These are phyloP conservation scores for Strigops habroptila DNA, from an alignment of 2,113 vertebrate genomes.

Conservation along the genomic window DNA sequence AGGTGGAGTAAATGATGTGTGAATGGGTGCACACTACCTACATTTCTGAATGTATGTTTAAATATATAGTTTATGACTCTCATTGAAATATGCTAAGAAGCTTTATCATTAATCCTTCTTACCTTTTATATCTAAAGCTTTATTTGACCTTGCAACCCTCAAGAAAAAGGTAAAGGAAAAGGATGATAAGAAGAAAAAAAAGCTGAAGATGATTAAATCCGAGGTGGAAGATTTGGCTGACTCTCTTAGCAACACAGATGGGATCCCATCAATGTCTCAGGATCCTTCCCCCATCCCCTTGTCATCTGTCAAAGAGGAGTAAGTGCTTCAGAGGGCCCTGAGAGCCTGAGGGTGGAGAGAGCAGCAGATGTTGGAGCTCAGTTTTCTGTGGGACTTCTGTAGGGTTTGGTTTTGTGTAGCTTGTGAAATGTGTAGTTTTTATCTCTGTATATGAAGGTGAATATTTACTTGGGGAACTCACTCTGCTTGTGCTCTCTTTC, in stretches of 20 bases:
- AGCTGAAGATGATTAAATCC: constrained; percentile 85
- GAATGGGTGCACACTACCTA: background rate
- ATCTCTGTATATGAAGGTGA: background rate
- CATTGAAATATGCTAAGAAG: background rate
- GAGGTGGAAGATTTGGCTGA: constrained; percentile 89
- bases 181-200: constrained; percentile 92
- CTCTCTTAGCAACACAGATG: constrained; percentile 72
- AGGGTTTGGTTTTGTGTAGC: background rate
- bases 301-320: constrained; percentile 92
- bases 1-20: background rate
- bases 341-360: background rate
- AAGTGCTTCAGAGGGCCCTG: constrained; percentile 54
- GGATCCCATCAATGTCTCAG: constrained; percentile 72
- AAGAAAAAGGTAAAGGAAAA: constrained; percentile 90
- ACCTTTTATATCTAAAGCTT: constrained; percentile 61
- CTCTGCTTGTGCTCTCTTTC: background rate
- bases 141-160: constrained; percentile 86
- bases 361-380: background rate
- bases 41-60: background rate
- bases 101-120: background rate
- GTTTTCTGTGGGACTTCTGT: background rate
- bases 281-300: constrained; percentile 79
- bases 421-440: background rate
- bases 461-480: background rate
- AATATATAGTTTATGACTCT: background rate